These are phyloP conservation scores for Hemiscyllium ocellatum DNA, from an alignment of 2,113 vertebrate genomes.

Conservation along the genomic window DNA sequence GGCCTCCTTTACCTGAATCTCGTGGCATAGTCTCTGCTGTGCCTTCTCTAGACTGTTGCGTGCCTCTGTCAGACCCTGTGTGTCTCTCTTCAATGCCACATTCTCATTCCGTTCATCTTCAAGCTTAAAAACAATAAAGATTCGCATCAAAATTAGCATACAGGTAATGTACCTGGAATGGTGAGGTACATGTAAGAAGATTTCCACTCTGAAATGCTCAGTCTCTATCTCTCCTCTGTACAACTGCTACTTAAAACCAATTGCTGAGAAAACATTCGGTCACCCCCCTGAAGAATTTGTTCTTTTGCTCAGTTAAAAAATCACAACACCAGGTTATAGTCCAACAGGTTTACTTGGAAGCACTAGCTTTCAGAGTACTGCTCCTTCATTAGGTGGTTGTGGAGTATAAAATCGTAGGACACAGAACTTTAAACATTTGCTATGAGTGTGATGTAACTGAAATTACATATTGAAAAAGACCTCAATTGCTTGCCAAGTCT, in stretches of 20 bases:
- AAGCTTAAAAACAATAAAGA: constrained; percentile 42
- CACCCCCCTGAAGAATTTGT: not conserved
- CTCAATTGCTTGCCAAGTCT: too few relatives aligned
- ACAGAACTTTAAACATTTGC: too few relatives aligned
- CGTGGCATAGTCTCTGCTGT: constrained; percentile 54
- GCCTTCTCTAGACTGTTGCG: constrained; percentile 43
- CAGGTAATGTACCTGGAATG: not conserved
- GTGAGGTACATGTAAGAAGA: not conserved
- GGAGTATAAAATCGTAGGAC: too few relatives aligned
- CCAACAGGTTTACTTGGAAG: too few relatives aligned
- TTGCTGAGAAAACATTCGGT: not conserved
- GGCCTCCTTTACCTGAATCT: constrained; percentile 60
- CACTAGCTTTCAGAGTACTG: too few relatives aligned
- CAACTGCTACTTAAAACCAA: not conserved
- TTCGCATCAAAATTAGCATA: not conserved
- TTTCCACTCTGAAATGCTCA: not conserved
- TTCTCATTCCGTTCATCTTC: constrained; percentile 58
- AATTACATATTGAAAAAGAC: too few relatives aligned
- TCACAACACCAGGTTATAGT: too few relatives aligned
- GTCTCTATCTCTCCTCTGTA: not conserved
- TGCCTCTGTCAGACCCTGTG: constrained; percentile 51
- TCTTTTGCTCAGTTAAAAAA: not conserved
- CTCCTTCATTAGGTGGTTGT: too few relatives aligned
- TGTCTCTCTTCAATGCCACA: constrained; percentile 51
- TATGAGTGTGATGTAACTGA: too few relatives aligned